Evolutionary conservation across 2,113 vertebrate genomes (phyloP).

Genomic region (Pipra filicauda): DNA sequence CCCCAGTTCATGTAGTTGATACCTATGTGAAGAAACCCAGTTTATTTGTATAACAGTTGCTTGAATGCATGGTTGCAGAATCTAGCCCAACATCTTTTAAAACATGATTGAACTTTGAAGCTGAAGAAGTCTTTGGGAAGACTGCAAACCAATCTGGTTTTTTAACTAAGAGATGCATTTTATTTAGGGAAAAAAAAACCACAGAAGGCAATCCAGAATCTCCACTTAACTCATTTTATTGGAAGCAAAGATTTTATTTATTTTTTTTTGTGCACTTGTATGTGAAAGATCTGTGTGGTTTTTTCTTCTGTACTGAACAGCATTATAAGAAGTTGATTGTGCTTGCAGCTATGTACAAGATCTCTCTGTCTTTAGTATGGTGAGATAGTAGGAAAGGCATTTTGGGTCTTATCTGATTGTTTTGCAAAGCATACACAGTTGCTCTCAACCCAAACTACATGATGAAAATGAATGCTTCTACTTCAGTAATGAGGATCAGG

Average conservation of each 20-base stretch:
- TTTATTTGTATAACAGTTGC: conserved; percentile 3
- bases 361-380: background rate
- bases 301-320: background rate
- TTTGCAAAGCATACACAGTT: background rate
- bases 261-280: background rate
- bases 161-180: background rate
- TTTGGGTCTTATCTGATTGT: conserved; percentile 11
- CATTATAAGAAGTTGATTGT: background rate
- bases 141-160: background rate
- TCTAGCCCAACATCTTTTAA: background rate
- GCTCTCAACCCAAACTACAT: background rate
- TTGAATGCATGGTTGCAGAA: background rate
- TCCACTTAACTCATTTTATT: background rate
- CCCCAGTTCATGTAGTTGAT: background rate
- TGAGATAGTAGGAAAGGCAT: background rate
- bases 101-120: background rate
- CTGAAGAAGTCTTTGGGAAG: background rate
- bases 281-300: background rate
- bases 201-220: background rate
- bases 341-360: background rate
- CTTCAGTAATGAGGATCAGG: conserved; percentile 16
- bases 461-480: background rate
- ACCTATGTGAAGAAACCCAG: background rate
- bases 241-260: background rate
- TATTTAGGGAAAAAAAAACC: background rate